A percentile compares a stretch with the other conserved stretches of the same genome.
Conservation (phyloP, 2,797 vertebrate genomes). For the Sardinella longiceps region DNA sequence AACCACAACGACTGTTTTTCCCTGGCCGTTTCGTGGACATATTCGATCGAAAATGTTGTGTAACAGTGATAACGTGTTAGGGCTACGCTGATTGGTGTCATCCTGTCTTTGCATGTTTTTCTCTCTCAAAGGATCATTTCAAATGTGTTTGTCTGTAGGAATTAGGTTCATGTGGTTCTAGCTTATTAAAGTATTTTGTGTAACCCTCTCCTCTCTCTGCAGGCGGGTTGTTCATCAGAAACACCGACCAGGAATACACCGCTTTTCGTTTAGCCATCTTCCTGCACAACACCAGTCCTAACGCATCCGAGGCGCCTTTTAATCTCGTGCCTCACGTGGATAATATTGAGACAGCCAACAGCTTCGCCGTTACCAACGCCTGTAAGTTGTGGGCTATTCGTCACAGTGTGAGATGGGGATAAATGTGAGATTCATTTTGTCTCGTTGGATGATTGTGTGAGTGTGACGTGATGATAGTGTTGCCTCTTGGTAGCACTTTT, state of each 20-base stretch:
- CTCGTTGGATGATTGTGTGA: not conserved
- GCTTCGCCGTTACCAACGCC: slow-evolving; percentile 98
- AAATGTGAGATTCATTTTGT: not conserved
- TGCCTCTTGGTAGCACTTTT: not conserved
- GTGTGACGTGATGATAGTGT: not conserved
- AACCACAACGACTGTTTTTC: not conserved
- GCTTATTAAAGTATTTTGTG: not conserved
- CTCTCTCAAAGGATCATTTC: not conserved
- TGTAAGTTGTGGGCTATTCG: slow-evolving; percentile 81
- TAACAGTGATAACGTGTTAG: not conserved
- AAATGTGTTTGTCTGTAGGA: not conserved
- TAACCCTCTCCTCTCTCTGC: slow-evolving; percentile 28
- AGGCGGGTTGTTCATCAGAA: slow-evolving; percentile 97
- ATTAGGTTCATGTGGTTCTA: too few relatives aligned
- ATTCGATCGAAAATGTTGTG: not conserved
- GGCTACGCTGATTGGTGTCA: not conserved
- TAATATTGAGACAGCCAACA: slow-evolving; percentile 99
- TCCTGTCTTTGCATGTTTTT: not conserved
- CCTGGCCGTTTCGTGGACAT: not conserved
- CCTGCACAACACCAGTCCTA: slow-evolving; percentile 99
- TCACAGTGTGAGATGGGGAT: not conserved
- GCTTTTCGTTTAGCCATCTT: slow-evolving; percentile 98
- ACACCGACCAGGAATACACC: slow-evolving; percentile 99
- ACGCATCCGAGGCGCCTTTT: slow-evolving; percentile 96
- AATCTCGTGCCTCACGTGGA: slow-evolving; percentile 98